These are phyloP conservation scores for Loriculus beryllinus DNA, from an alignment of 2,797 vertebrate genomes.

Conservation along the genomic window DNA sequence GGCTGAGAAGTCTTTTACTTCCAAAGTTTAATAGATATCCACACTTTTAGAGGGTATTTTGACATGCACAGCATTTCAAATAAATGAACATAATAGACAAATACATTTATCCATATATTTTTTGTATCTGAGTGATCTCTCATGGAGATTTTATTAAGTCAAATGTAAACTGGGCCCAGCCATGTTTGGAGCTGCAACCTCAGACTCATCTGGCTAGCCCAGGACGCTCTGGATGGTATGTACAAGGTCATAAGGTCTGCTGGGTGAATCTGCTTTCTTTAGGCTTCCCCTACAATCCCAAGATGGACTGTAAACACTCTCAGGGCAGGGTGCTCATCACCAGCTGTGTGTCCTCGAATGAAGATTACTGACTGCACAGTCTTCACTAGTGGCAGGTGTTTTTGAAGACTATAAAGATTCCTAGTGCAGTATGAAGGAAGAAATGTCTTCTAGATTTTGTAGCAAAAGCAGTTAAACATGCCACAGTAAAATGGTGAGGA, in stretches of 20 bases:
- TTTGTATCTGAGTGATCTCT: background rate
- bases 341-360: rapidly evolving
- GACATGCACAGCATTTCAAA: background rate
- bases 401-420: background rate
- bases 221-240: background rate
- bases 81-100: background rate
- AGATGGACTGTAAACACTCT: background rate
- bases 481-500: background rate
- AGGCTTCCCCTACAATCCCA: background rate
- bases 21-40: constrained; percentile 33
- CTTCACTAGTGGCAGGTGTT: background rate
- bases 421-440: background rate
- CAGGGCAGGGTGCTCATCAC: background rate
- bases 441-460: background rate
- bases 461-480: background rate
- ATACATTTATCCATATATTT: background rate
- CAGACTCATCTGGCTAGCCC: background rate
- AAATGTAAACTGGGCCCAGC: background rate
- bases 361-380: background rate
- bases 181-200: background rate
- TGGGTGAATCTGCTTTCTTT: background rate
- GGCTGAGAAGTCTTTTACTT: constrained; percentile 38
- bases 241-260: background rate
- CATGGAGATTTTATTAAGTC: background rate
- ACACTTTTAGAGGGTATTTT: background rate